Evolutionary conservation across 2,888 invertebrate genomes (phyloP).

Genomic region (Didymodactylos carnosus): DNA sequence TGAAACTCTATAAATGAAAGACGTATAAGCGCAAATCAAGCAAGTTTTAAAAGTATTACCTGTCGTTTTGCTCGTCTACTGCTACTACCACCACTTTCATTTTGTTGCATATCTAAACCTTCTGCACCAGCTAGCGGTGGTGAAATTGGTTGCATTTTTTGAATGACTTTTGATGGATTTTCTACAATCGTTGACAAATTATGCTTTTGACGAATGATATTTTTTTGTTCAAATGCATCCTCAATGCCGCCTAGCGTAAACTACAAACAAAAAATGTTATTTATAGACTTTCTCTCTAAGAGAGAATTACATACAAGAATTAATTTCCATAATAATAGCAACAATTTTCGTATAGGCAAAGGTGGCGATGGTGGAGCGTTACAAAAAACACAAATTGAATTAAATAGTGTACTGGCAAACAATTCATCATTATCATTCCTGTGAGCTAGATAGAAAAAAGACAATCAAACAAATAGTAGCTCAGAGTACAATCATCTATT

Average conservation of each 20-base stretch:
- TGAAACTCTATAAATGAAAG: neutral
- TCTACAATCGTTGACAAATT: conserved; percentile 59
- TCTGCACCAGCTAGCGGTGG: conserved; percentile 34
- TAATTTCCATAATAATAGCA: conserved; percentile 82
- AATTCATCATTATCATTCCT: neutral
- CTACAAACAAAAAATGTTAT: conserved; percentile 19
- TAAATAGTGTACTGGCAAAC: neutral
- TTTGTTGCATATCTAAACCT: conserved; percentile 15
- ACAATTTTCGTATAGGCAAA: conserved; percentile 93
- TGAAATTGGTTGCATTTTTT: conserved; percentile 38
- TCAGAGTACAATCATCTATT: conserved; percentile 21
- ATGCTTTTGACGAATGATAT: conserved; percentile 39
- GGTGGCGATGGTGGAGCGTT: too few relatives aligned
- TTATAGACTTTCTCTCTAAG: neutral
- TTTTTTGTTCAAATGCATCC: conserved; percentile 56
- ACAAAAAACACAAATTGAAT: neutral
- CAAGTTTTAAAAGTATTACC: neutral
- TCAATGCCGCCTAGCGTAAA: conserved; percentile 68
- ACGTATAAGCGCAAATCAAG: neutral
- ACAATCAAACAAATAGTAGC: neutral
- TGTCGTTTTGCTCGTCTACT: conserved; percentile 1
- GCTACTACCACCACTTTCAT: neutral
- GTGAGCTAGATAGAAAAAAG: neutral
- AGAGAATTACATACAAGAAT: conserved; percentile 45
- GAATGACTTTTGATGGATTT: conserved; percentile 78